phyloP scores from a whole-genome alignment of 2,888 invertebrate genomes.

The Tetragnatha montana region DNA sequence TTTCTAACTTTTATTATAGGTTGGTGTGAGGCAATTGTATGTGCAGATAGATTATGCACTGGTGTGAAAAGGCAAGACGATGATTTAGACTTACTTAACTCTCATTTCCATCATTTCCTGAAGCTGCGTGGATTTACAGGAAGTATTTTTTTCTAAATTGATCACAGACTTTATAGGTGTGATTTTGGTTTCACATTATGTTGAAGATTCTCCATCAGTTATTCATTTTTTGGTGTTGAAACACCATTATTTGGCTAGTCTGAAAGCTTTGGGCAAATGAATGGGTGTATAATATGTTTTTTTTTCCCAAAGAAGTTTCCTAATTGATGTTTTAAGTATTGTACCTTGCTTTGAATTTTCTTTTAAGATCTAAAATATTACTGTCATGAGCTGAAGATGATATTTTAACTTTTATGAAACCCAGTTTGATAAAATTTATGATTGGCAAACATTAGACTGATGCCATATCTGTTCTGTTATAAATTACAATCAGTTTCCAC shows the following conservation, averaged over 20 bases:
- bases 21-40: conserved; percentile 92
- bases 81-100: conserved; percentile 36
- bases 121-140: not conserved
- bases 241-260: conserved; percentile 40
- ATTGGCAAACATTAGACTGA: not conserved
- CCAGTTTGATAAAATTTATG: not conserved
- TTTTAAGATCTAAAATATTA: not conserved
- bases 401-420: not conserved
- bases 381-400: not conserved
- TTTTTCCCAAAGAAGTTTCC: conserved; percentile 4
- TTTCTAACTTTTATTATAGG: conserved; percentile 75
- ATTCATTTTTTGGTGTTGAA: conserved; percentile 8
- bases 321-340: not conserved
- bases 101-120: conserved; percentile 18
- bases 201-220: conserved; percentile 11
- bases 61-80: conserved; percentile 33
- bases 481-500: not conserved
- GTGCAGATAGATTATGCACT: conserved; percentile 90
- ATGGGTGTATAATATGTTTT: not conserved
- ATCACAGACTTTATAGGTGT: conserved; percentile 15
- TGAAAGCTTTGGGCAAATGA: conserved; percentile 15
- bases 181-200: conserved; percentile 1
- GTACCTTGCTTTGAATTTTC: not conserved
- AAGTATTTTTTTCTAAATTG: conserved; percentile 1
- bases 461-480: not conserved